These are phyloP conservation scores for Diaperis boleti DNA, from an alignment of 2,888 invertebrate species.

Conservation along the genomic window DNA sequence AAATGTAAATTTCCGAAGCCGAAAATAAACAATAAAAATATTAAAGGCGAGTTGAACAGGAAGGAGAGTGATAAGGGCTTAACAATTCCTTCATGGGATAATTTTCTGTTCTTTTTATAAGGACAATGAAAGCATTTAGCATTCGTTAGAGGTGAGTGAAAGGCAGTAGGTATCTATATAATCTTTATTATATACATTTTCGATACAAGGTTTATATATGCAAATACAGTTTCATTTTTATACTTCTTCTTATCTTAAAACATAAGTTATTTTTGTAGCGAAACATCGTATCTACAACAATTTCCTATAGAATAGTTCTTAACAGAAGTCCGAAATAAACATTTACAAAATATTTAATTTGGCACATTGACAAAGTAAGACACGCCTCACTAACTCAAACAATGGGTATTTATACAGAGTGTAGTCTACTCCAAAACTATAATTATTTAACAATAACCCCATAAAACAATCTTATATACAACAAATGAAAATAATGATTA, in stretches of 20 bases:
- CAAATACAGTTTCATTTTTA: slow-evolving; percentile 37
- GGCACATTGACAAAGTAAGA: slow-evolving; percentile 44
- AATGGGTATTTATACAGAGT: slow-evolving; percentile 19
- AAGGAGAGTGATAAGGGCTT: slow-evolving; percentile 26
- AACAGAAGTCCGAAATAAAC: slow-evolving; percentile 27
- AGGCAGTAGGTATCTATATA: slow-evolving; percentile 38
- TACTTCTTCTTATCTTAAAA: slow-evolving; percentile 33
- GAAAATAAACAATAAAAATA: slow-evolving; percentile 42
- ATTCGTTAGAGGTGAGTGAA: slow-evolving; percentile 15
- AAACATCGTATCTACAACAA: slow-evolving; percentile 36
- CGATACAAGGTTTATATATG: slow-evolving; percentile 43
- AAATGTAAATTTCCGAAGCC: slow-evolving; percentile 37
- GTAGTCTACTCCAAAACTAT: slow-evolving; percentile 26
- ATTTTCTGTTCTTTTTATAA: slow-evolving; percentile 34
- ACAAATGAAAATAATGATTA: slow-evolving; percentile 40
- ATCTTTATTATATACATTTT: slow-evolving; percentile 44
- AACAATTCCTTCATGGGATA: slow-evolving; percentile 22
- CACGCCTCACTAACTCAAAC: slow-evolving; percentile 27
- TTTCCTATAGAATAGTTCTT: slow-evolving; percentile 17
- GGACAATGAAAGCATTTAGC: slow-evolving; percentile 24
- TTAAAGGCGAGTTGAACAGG: slow-evolving; percentile 28
- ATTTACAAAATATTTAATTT: slow-evolving; percentile 36
- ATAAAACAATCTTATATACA: slow-evolving; percentile 37
- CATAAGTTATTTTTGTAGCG: slow-evolving; percentile 32
- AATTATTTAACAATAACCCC: slow-evolving; percentile 5